Percentiles rank a stretch among this genome's conserved stretches.
Conservation (phyloP, 2,113 vertebrate genomes). For the Bombycilla garrulus region DNA sequence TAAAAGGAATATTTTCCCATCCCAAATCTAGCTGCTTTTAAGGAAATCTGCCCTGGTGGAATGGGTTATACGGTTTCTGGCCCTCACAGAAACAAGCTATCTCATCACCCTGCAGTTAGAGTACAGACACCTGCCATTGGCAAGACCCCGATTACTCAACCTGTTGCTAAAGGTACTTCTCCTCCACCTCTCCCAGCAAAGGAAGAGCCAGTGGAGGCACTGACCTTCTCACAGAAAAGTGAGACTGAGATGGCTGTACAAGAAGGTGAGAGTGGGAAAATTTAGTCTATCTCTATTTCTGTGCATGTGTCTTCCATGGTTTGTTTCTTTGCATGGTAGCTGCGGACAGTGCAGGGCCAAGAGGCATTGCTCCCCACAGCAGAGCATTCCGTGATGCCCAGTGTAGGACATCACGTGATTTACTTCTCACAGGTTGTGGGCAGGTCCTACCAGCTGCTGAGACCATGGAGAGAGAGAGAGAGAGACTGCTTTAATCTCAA, state of each 20-base stretch:
- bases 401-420: not conserved
- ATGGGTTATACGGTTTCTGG: constrained; percentile 98
- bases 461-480: not conserved
- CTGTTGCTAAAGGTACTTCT: constrained; percentile 82
- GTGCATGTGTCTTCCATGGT: constrained; percentile 21
- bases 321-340: not conserved
- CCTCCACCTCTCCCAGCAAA: constrained; percentile 86
- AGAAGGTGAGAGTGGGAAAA: constrained; percentile 77
- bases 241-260: constrained; percentile 76
- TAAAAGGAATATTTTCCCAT: constrained; percentile 84
- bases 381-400: not conserved
- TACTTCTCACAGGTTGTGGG: not conserved
- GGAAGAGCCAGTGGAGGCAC: constrained; percentile 88
- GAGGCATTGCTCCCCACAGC: not conserved
- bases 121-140: constrained; percentile 78
- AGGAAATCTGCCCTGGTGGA: constrained; percentile 98
- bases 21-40: constrained; percentile 90
- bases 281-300: constrained; percentile 16
- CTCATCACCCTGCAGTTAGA: constrained; percentile 84
- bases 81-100: constrained; percentile 85
- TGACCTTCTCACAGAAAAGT: constrained; percentile 83
- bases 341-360: not conserved
- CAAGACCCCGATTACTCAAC: constrained; percentile 82
- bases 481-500: not conserved
- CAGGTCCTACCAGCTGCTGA: not conserved